Conservation (phyloP, 2,797 vertebrate species). For the Pseudotriccus pelzelni region DNA sequence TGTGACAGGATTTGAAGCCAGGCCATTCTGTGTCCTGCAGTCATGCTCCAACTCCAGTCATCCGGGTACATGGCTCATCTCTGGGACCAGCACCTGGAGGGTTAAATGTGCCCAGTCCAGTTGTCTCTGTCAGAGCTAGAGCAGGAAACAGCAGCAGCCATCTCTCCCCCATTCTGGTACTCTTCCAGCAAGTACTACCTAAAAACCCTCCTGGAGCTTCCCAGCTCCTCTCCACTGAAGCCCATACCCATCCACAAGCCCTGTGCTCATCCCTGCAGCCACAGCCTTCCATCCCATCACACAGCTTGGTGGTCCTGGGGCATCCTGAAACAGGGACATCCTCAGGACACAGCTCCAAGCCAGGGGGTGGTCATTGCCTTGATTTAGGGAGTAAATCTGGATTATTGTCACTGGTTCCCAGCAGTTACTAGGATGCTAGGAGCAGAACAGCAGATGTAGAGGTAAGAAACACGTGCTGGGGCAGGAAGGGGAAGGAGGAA, state of each 20-base stretch:
- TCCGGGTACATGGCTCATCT: background rate
- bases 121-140: background rate
- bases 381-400: background rate
- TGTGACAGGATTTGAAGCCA: accelerated
- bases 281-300: background rate
- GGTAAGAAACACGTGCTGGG: background rate
- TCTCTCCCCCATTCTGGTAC: background rate
- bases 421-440: background rate
- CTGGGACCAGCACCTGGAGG: background rate
- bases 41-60: background rate
- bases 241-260: accelerated
- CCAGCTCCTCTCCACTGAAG: background rate
- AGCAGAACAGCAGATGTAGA: background rate
- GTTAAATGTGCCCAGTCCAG: background rate
- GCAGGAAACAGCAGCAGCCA: background rate
- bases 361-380: background rate
- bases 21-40: background rate
- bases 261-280: background rate
- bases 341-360: background rate
- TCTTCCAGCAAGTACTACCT: background rate
- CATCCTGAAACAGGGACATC: background rate
- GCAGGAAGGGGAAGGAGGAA: background rate
- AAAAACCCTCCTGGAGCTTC: background rate
- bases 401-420: background rate
- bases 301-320: too few relatives aligned